phyloP scores from a whole-genome alignment of 92 coral and sea anemone species.

The Montipora capitata region DNA sequence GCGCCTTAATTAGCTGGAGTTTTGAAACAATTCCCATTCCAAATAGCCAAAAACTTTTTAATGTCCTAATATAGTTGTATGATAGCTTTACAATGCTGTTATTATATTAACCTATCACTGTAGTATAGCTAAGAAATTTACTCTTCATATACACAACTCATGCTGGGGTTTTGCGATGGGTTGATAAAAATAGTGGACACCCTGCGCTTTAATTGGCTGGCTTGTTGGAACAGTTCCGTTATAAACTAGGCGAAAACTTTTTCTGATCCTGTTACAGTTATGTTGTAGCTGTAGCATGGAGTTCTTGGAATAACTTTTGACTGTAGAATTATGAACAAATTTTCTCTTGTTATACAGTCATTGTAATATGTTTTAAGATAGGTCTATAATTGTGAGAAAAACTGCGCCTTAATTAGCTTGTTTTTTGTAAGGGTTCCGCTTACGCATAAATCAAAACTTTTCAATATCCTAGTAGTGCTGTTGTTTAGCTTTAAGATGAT shows the following conservation, averaged over 20 bases:
- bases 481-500: slow-evolving; percentile 58
- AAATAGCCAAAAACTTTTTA: slow-evolving; percentile 56
- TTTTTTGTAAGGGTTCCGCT: no score
- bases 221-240: neutral
- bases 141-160: no score
- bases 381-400: neutral
- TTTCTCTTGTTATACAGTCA: neutral
- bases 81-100: no score
- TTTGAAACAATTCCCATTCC: slow-evolving; percentile 55
- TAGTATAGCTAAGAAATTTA: no score
- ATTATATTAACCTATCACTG: no score
- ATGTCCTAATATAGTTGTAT: neutral
- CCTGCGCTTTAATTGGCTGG: no score
- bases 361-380: neutral
- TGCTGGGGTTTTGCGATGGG: no score
- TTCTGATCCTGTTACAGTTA: no score
- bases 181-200: no score
- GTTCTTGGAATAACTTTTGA: no score
- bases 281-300: no score
- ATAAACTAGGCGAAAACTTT: no score
- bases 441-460: neutral
- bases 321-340: neutral
- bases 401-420: neutral
- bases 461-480: neutral
- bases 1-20: slow-evolving; percentile 69